Conservation (phyloP, 1,140 invertebrate genomes). For the Andrena cerasifolii region DNA sequence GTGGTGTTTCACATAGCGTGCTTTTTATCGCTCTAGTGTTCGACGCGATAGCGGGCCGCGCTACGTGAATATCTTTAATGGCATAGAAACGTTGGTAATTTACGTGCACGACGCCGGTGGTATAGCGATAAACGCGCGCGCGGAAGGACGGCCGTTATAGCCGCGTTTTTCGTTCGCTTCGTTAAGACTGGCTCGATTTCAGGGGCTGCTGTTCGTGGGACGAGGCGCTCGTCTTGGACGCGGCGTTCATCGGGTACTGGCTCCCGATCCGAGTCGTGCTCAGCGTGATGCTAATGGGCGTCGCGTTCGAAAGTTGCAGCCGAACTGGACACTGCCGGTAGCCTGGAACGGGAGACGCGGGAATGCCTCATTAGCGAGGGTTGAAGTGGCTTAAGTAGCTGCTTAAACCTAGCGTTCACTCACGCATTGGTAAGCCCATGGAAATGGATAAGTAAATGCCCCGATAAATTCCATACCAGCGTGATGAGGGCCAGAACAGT, state of each 20-base stretch:
- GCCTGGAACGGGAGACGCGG: constrained; percentile 60
- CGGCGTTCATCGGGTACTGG: constrained; percentile 57
- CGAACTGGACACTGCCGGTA: constrained; percentile 82
- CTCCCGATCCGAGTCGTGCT: constrained; percentile 69
- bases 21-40: too few species aligned
- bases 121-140: not conserved
- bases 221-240: constrained; percentile 60
- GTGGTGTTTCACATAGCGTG: too few species aligned
- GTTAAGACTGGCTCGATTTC: constrained; percentile 43
- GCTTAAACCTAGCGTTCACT: too few species aligned
- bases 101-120: too few species aligned
- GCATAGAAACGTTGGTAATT: too few species aligned
- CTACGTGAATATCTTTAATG: too few species aligned
- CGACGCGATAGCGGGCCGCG: too few species aligned
- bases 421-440: too few species aligned
- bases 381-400: too few species aligned
- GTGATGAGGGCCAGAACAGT: constrained; percentile 83
- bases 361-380: constrained; percentile 16
- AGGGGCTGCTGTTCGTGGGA: constrained; percentile 58
- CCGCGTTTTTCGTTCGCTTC: not conserved
- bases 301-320: constrained; percentile 80
- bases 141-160: not conserved
- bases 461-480: constrained; percentile 73
- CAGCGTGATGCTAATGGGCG: constrained; percentile 79
- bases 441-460: too few species aligned